Conservation (phyloP, 2,888 invertebrate genomes). For the Sesamia inferens region DNA sequence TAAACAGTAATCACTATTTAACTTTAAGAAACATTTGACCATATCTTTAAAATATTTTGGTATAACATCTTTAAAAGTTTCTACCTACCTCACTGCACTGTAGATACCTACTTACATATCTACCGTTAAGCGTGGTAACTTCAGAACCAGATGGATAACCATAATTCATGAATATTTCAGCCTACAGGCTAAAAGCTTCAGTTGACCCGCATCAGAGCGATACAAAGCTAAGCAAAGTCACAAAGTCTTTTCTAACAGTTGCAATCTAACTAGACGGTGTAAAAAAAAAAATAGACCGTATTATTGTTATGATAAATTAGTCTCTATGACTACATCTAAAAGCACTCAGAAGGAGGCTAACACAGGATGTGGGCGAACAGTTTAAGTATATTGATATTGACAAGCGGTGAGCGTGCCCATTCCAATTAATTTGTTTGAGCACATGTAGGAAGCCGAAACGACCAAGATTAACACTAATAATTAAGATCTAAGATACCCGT, state of each 20-base stretch:
- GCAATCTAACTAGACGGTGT: background rate
- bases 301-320: conserved; percentile 2
- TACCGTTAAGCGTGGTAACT: background rate
- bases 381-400: conserved; percentile 40
- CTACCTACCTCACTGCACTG: background rate
- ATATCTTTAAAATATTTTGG: background rate
- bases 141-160: conserved; percentile 2
- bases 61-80: background rate
- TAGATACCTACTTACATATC: background rate
- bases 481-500: conserved; percentile 26
- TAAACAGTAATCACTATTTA: too few relatives aligned
- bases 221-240: background rate
- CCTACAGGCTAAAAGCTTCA: background rate
- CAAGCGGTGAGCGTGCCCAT: conserved; percentile 41
- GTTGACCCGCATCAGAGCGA: background rate
- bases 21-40: too few relatives aligned
- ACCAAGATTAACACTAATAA: conserved; percentile 15
- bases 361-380: conserved; percentile 36
- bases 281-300: background rate
- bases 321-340: background rate
- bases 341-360: conserved; percentile 1
- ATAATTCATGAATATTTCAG: conserved; percentile 20
- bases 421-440: conserved; percentile 35
- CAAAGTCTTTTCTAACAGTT: background rate
- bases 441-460: conserved; percentile 23